These are phyloP conservation scores for Biston stratarius DNA, from an alignment of 2,888 invertebrate species.

Conservation along the genomic window DNA sequence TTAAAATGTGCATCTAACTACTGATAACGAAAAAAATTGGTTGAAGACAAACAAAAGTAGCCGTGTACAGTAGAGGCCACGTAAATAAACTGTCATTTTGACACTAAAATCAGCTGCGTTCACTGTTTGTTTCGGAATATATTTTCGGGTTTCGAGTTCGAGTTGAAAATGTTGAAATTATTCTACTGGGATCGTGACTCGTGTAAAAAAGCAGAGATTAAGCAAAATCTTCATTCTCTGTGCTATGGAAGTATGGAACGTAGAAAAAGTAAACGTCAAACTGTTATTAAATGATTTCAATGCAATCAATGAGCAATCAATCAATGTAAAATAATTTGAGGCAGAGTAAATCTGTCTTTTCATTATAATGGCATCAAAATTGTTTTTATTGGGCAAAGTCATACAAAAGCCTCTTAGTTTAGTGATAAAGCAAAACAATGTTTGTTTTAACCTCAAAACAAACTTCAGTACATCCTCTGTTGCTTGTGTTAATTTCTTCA, in stretches of 20 bases:
- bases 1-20: conserved; percentile 8
- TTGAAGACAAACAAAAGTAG: conserved; percentile 54
- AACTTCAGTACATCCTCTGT: conserved; percentile 71
- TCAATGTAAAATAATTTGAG: background rate
- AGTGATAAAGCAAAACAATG: conserved; percentile 62
- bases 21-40: conserved; percentile 28
- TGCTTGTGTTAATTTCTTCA: conserved; percentile 87
- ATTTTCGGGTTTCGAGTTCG: conserved; percentile 13
- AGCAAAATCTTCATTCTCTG: too few relatives aligned
- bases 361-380: conserved; percentile 66
- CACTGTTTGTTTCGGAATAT: conserved; percentile 11
- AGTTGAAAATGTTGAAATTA: background rate
- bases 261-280: background rate
- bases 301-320: too few relatives aligned
- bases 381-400: conserved; percentile 63
- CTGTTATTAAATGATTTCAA: too few relatives aligned
- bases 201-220: background rate
- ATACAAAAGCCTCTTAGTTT: conserved; percentile 62
- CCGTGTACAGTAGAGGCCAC: conserved; percentile 56
- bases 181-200: background rate
- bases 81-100: conserved; percentile 58
- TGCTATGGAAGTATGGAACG: too few relatives aligned
- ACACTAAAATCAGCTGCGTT: conserved; percentile 1
- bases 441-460: conserved; percentile 73
- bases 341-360: conserved; percentile 38